These are phyloP conservation scores for Metallyticus violacea DNA, from an alignment of 2,888 invertebrate genomes.

Conservation along the genomic window DNA sequence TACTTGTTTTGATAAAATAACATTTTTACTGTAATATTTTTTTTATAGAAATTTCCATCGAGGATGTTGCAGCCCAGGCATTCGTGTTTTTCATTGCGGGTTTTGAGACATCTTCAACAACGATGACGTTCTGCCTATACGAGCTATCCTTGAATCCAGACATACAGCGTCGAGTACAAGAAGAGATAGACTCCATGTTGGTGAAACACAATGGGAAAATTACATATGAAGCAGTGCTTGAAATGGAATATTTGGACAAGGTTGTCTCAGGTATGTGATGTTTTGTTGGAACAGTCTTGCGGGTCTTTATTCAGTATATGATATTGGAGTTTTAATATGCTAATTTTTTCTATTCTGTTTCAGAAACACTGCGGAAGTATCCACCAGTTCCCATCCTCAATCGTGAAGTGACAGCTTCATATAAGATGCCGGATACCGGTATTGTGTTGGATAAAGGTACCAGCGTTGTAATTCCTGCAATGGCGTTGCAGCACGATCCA, in stretches of 20 bases:
- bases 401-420: slow-evolving; percentile 30
- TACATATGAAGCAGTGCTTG: slow-evolving; percentile 48
- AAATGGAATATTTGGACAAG: slow-evolving; percentile 56
- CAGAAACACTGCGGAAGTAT: slow-evolving; percentile 39
- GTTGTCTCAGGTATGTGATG: slow-evolving; percentile 45
- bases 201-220: slow-evolving; percentile 41
- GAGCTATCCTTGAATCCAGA: slow-evolving; percentile 26
- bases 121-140: slow-evolving; percentile 25
- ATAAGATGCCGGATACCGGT: slow-evolving; percentile 20
- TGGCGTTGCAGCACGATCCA: slow-evolving; percentile 37
- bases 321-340: too few relatives aligned
- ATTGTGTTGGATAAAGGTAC: slow-evolving; percentile 43
- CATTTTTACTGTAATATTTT: too few relatives aligned
- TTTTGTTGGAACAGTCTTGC: slow-evolving; percentile 29
- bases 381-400: slow-evolving; percentile 36
- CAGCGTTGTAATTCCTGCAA: slow-evolving; percentile 32
- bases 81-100: slow-evolving; percentile 57
- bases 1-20: too few relatives aligned
- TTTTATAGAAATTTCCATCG: slow-evolving; percentile 47
- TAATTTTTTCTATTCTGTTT: neutral
- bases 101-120: slow-evolving; percentile 32
- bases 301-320: neutral
- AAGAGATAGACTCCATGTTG: slow-evolving; percentile 22
- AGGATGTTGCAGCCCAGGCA: slow-evolving; percentile 54
- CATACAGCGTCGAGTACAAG: slow-evolving; percentile 23